Conservation (phyloP, 2,113 vertebrate genomes). For the Microcebus griseorufus region DNA sequence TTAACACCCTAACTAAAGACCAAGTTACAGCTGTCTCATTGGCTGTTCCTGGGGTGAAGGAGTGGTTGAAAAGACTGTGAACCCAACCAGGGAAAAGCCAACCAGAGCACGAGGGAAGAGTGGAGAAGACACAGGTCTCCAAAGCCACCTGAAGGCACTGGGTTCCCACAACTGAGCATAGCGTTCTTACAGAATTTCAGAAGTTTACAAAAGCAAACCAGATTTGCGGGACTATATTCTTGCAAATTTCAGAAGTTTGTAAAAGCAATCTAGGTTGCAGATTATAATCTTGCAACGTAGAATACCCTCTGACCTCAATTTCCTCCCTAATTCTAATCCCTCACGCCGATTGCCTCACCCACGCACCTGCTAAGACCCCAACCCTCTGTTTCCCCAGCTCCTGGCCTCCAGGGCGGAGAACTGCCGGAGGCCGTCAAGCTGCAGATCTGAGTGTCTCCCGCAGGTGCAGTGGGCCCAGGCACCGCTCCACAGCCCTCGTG, state of each 20-base stretch:
- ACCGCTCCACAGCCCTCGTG: not conserved
- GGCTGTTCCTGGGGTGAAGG: not conserved
- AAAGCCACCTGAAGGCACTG: not conserved
- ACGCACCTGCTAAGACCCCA: not conserved
- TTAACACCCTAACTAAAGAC: not conserved
- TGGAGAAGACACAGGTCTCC: not conserved
- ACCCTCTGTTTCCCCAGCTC: not conserved
- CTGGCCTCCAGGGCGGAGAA: fast-evolving
- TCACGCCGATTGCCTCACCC: not conserved
- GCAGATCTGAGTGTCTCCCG: not conserved
- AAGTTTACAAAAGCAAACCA: not conserved
- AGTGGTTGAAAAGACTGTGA: not conserved
- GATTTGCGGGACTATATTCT: not conserved
- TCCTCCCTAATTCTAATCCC: not conserved
- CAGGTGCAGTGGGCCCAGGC: not conserved
- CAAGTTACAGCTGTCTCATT: not conserved
- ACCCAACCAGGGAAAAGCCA: not conserved
- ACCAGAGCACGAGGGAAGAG: not conserved
- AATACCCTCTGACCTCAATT: not conserved
- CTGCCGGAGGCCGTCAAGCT: not conserved
- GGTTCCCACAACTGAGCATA: not conserved
- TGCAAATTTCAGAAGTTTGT: not conserved
- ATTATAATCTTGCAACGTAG: not conserved
- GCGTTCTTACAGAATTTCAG: not conserved
- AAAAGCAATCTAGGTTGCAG: too few relatives aligned